Evolutionary conservation across 2,113 vertebrate genomes (phyloP).

Genomic region (Ctenodactylus gundi): DNA sequence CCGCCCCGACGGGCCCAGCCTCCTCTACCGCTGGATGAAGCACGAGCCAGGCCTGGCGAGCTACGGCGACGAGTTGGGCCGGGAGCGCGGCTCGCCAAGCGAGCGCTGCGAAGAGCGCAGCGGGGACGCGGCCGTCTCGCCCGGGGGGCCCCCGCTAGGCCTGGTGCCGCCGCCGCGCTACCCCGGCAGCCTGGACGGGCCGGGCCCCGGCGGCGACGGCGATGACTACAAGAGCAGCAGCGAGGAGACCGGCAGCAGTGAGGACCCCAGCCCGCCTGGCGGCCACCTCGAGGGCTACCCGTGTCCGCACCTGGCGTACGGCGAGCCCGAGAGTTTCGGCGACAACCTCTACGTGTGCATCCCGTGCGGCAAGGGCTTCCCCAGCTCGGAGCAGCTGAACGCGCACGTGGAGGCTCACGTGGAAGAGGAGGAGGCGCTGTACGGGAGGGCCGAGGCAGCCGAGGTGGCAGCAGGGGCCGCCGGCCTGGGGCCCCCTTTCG

Average conservation of each 20-base stretch:
- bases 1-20: conserved; percentile 85
- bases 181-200: conserved; percentile 85
- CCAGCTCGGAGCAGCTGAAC: conserved; percentile 98
- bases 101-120: conserved; percentile 71
- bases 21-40: conserved; percentile 97
- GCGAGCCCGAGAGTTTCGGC: conserved; percentile 95
- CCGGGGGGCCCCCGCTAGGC: conserved; percentile 71
- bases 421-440: conserved; percentile 94
- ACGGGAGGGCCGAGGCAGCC: conserved; percentile 84
- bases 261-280: conserved; percentile 91
- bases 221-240: conserved; percentile 95
- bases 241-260: conserved; percentile 97
- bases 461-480: conserved; percentile 80
- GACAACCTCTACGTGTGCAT: conserved; percentile 99
- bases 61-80: conserved; percentile 91
- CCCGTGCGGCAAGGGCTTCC: conserved; percentile 98
- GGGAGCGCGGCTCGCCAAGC: conserved; percentile 73
- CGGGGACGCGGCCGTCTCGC: conserved; percentile 77
- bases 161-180: conserved; percentile 82
- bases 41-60: conserved; percentile 90
- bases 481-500: conserved; percentile 78
- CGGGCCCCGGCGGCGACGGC: conserved; percentile 73
- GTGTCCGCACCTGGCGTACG: conserved; percentile 91
- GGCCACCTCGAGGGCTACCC: conserved; percentile 92
- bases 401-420: conserved; percentile 98